phyloP scores from a whole-genome alignment of 2,113 vertebrate genomes.

The Xyliphius kryptos region DNA sequence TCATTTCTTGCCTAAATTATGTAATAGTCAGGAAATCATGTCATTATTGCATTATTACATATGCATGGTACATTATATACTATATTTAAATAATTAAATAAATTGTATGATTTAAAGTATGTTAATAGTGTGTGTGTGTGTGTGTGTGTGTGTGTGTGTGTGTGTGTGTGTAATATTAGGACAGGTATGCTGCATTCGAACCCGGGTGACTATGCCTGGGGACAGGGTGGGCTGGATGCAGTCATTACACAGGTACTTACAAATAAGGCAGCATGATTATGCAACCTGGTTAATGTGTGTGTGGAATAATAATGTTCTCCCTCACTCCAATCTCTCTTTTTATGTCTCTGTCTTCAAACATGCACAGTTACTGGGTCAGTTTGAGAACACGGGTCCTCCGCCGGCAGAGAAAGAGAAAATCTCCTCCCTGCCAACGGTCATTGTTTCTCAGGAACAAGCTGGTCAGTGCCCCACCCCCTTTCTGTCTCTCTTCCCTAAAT shows the following conservation, averaged over 20 bases:
- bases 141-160: too few species aligned
- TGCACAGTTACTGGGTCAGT: constrained; percentile 86
- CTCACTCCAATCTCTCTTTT: too few species aligned
- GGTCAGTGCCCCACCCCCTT: constrained; percentile 64
- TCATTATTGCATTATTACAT: background rate
- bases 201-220: constrained; percentile 95
- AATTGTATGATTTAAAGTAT: too few species aligned
- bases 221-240: constrained; percentile 90
- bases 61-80: too few species aligned
- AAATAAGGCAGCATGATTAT: background rate
- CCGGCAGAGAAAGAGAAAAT: constrained; percentile 96
- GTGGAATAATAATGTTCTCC: too few species aligned
- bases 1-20: background rate
- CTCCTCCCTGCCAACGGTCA: constrained; percentile 84
- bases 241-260: constrained; percentile 88
- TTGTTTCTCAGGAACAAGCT: constrained; percentile 92
- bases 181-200: constrained; percentile 94
- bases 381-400: constrained; percentile 92
- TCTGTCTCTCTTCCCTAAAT: background rate
- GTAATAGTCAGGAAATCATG: too few species aligned
- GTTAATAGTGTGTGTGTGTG: too few species aligned
- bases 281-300: too few species aligned
- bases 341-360: too few species aligned
- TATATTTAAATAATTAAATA: too few species aligned
- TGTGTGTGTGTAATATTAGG: constrained; percentile 59